Evolutionary conservation across 2,888 invertebrate genomes (phyloP).

Genomic region (Morpho deidamia): DNA sequence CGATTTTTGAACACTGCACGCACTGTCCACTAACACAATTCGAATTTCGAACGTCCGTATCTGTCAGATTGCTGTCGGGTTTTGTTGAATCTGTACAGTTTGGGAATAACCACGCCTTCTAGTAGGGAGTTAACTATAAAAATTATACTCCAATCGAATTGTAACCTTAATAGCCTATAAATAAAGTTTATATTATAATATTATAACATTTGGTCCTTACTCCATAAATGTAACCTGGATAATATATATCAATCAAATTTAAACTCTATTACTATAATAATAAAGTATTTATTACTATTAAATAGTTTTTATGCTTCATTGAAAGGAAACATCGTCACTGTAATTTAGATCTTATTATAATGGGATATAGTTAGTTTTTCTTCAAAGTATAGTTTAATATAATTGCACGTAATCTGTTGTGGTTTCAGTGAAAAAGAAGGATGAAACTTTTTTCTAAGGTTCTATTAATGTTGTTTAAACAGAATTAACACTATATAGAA

Average conservation of each 20-base stretch:
- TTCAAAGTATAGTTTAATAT: conserved; percentile 9
- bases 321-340: too few species aligned
- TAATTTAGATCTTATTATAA: too few species aligned
- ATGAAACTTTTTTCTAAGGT: conserved; percentile 11
- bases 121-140: conserved; percentile 23
- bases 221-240: not conserved
- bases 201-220: not conserved
- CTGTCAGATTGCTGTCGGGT: conserved; percentile 27
- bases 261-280: not conserved
- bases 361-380: not conserved
- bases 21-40: conserved; percentile 33
- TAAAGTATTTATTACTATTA: not conserved
- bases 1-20: conserved; percentile 22
- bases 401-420: conserved; percentile 31
- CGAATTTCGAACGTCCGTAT: conserved; percentile 29
- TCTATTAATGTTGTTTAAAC: conserved; percentile 1
- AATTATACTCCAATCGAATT: not conserved
- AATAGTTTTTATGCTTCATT: too few species aligned
- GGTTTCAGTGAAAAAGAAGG: conserved; percentile 29
- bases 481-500: not conserved
- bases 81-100: conserved; percentile 25
- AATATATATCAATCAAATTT: not conserved
- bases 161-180: not conserved
- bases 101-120: conserved; percentile 30
- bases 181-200: conserved; percentile 6